Base-by-base conservation (phyloP, 2,888 invertebrate genomes). In the Scelioninae gen. 1 region DNA sequence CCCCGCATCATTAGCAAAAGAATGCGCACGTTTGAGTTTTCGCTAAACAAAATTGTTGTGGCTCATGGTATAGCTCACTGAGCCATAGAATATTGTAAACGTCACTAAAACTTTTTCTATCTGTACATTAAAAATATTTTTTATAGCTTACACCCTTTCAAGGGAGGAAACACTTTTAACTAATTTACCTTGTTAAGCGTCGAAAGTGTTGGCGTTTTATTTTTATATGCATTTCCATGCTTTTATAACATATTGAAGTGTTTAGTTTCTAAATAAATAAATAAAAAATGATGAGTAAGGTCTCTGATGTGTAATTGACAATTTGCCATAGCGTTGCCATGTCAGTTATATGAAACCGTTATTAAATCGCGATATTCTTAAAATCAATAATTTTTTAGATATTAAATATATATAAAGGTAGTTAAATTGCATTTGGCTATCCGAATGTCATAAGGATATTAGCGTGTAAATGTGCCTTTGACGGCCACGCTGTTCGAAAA, bases 201-300 rank as follows among this genome's bases (percentile, higher is more conserved):
- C 16, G 23, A 16, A 31, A 58, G 56, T 69, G 15, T 38, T 13
- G 58, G 9, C 29, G 29, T 45, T 53, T 63, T 62, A 53, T 74
- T 72, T 43, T 53, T 53, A 43, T 62, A 45, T 23, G 16, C 62
- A 62, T 40, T 49, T 38, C 11, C 51, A 34, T 47, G 31, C 38
- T 71, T 60, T 23, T 43, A 51, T 38, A 31, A 40, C 32, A 16
- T 34, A 49, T 51, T 9, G 29, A 31, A 43, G 16, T 8, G 23
- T 15, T 49, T 43, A 51, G 51, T 71, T 53, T 40, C 62, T 63
- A 72, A 72, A 62, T 60, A 60, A 72, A 40, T 53, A 40, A 72
- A 31, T 51, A 40, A 4, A 10, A 10, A 29, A 7, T 38, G 38
- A 38, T 38, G 38, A 8, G 38, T 34, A 38, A 38, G 23, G 15